A percentile compares a stretch with the other conserved stretches of the same genome.
phyloP scores from a whole-genome alignment of 2,888 invertebrate genomes.

The Cheilosia urbana region DNA sequence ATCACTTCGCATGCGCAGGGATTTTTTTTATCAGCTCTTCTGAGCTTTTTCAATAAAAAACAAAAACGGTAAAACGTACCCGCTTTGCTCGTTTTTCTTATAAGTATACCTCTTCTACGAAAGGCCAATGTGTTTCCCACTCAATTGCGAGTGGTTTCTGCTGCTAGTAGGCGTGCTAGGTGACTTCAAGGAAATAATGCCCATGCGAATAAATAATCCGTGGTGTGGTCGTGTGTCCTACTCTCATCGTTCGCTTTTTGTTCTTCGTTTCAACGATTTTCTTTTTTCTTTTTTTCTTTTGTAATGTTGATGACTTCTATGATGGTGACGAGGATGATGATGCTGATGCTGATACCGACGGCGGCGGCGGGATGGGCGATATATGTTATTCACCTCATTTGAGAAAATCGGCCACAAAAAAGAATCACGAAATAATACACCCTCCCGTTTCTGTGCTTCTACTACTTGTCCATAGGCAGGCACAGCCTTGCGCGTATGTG shows the following conservation, averaged over 20 bases:
- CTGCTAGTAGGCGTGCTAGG: conserved; percentile 42
- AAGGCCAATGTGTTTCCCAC: conserved; percentile 38
- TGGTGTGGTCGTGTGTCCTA: conserved; percentile 34
- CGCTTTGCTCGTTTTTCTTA: conserved; percentile 31
- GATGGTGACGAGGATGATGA: conserved; percentile 39
- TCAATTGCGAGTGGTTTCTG: conserved; percentile 20
- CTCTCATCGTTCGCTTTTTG: conserved; percentile 42
- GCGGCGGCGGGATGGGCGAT: conserved; percentile 37
- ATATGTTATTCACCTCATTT: conserved; percentile 69
- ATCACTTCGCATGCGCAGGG: conserved; percentile 15
- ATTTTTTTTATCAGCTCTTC: conserved; percentile 23
- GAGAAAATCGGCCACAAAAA: conserved; percentile 37
- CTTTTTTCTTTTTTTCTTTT: conserved; percentile 17
- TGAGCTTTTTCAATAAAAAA: conserved; percentile 26
- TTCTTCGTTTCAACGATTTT: conserved; percentile 17
- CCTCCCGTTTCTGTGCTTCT: conserved; percentile 8
- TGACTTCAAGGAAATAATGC: conserved; percentile 33
- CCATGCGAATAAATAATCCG: conserved; percentile 24
- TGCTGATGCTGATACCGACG: conserved; percentile 13
- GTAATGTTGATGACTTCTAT: conserved; percentile 48
- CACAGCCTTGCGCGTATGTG: neutral
- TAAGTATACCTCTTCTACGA: conserved; percentile 16
- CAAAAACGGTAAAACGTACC: conserved; percentile 33
- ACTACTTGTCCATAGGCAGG: conserved; percentile 4
- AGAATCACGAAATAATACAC: conserved; percentile 19